phyloP scores from a whole-genome alignment of 2,888 invertebrate genomes.

The Cryptus armator region DNA sequence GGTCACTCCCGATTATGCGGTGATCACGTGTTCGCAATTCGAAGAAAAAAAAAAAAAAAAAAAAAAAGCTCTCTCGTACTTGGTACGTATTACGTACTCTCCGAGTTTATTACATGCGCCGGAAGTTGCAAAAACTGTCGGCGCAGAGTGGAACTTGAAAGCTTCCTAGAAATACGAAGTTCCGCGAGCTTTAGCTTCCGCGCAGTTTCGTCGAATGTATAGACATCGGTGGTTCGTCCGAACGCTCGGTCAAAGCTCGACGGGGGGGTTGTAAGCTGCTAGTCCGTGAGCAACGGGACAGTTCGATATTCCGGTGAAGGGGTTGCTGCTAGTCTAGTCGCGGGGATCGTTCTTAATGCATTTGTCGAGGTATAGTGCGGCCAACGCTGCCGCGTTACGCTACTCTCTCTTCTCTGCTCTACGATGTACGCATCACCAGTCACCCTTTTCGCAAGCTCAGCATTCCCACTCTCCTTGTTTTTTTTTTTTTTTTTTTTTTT shows the following conservation, averaged over 20 bases:
- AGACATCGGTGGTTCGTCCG: constrained; percentile 4
- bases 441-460: constrained; percentile 85
- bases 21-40: too few species aligned
- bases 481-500: constrained; percentile 1
- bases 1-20: too few species aligned
- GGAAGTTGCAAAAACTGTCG: too few species aligned
- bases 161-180: too few species aligned
- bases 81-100: too few species aligned
- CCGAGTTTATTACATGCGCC: too few species aligned
- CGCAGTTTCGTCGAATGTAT: constrained; percentile 13
- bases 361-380: constrained; percentile 79
- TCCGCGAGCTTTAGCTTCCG: neutral
- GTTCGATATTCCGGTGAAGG: constrained; percentile 69
- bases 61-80: too few species aligned
- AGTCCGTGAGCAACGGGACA: constrained; percentile 52
- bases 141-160: too few species aligned
- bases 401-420: constrained; percentile 50
- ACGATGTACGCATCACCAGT: constrained; percentile 83
- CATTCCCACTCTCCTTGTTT: constrained; percentile 72
- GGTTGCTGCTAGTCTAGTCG: constrained; percentile 57
- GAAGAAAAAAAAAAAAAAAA: too few species aligned
- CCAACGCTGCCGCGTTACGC: constrained; percentile 29
- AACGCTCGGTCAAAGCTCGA: neutral
- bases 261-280: neutral
- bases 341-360: constrained; percentile 83